These are phyloP conservation scores for Mythimna impura DNA, from an alignment of 2,888 invertebrate species.

Conservation along the genomic window DNA sequence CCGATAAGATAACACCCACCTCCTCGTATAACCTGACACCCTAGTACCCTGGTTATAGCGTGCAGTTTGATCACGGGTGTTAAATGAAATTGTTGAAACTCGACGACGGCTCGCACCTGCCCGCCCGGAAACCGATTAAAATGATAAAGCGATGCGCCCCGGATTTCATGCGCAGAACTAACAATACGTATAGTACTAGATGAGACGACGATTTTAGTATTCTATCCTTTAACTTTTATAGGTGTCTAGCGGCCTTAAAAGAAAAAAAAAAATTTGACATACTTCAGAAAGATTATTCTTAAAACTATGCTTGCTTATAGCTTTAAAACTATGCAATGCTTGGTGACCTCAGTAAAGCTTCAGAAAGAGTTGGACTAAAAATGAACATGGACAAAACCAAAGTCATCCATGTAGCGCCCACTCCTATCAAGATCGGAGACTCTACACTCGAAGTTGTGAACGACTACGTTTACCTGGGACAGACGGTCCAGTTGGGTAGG, in stretches of 20 bases:
- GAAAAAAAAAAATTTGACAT: not conserved
- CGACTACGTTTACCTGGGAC: too few relatives aligned
- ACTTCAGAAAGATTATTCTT: not conserved
- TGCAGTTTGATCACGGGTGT: constrained; percentile 60
- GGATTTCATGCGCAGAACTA: constrained; percentile 57
- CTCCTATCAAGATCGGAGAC: too few relatives aligned
- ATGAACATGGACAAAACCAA: too few relatives aligned
- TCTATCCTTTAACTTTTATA: too few relatives aligned
- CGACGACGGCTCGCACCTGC: constrained; percentile 79
- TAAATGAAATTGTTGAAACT: constrained; percentile 77
- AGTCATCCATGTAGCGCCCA: too few relatives aligned
- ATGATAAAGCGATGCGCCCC: constrained; percentile 81
- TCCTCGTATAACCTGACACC: constrained; percentile 31
- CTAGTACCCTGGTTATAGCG: constrained; percentile 48
- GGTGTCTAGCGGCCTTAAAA: not conserved
- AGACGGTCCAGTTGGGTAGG: too few relatives aligned
- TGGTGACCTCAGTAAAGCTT: too few relatives aligned
- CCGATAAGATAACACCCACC: constrained; percentile 43
- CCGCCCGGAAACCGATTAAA: constrained; percentile 84
- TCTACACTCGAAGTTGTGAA: too few relatives aligned
- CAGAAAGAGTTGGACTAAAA: too few relatives aligned
- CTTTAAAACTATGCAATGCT: too few relatives aligned
- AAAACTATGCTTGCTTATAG: too few relatives aligned
- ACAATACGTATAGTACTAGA: constrained; percentile 49
- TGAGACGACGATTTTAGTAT: constrained; percentile 10